Evolutionary conservation across 2,888 invertebrate species (phyloP).

Genomic region (Cynaeus angustus): DNA sequence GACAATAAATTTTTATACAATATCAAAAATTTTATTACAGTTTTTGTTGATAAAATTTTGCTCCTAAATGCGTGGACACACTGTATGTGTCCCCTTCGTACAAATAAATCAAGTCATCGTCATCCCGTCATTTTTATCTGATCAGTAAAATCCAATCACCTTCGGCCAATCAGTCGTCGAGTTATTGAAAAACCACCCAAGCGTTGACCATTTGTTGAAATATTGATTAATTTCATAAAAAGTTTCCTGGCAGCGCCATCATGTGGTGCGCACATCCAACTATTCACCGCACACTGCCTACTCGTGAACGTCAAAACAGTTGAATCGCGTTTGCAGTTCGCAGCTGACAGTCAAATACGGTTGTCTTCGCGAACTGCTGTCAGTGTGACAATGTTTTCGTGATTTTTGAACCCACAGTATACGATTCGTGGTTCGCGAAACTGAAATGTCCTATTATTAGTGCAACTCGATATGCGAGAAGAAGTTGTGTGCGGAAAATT

Average conservation of each 20-base stretch:
- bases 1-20: no score
- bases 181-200: constrained; percentile 7
- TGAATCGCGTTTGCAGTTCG: constrained; percentile 62
- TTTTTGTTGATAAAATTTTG: no score
- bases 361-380: constrained; percentile 64
- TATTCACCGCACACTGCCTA: constrained; percentile 38
- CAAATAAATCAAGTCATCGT: not conserved
- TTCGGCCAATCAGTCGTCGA: not conserved
- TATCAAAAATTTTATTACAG: no score
- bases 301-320: constrained; percentile 10
- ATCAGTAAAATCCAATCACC: not conserved
- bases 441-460: constrained; percentile 55
- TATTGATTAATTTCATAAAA: constrained; percentile 44
- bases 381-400: constrained; percentile 67
- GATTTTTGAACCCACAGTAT: constrained; percentile 51
- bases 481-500: constrained; percentile 67
- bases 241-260: constrained; percentile 51
- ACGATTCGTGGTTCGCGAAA: constrained; percentile 44
- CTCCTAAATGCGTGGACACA: no score
- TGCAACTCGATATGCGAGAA: constrained; percentile 66
- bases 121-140: not conserved
- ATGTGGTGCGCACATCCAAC: constrained; percentile 53
- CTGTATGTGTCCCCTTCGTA: no score
- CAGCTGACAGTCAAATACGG: constrained; percentile 64
- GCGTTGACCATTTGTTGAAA: constrained; percentile 36